Evolutionary conservation across 2,888 invertebrate genomes (phyloP).

Genomic region (Euzophera pinguis): DNA sequence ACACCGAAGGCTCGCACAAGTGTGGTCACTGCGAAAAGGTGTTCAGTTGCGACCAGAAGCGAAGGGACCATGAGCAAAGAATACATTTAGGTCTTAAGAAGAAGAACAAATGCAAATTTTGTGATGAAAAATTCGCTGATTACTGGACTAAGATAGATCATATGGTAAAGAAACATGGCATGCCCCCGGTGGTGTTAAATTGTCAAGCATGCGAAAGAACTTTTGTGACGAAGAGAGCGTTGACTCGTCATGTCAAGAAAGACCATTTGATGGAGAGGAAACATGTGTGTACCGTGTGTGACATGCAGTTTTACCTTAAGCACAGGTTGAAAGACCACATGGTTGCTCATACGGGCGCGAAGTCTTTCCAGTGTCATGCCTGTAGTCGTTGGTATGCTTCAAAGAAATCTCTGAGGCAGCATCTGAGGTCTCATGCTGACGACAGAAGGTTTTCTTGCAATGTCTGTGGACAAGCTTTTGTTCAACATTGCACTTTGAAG

Average conservation of each 20-base stretch:
- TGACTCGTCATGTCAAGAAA: slow-evolving; percentile 44
- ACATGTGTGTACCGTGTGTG: slow-evolving; percentile 41
- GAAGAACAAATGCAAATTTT: slow-evolving; percentile 42
- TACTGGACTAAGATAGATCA: slow-evolving; percentile 44
- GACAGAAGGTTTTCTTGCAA: slow-evolving; percentile 23
- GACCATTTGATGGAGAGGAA: slow-evolving; percentile 49
- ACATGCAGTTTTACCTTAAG: slow-evolving; percentile 47
- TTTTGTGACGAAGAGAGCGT: slow-evolving; percentile 39
- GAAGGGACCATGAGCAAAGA: slow-evolving; percentile 33
- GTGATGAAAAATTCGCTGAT: slow-evolving; percentile 43
- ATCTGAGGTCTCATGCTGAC: slow-evolving; percentile 38
- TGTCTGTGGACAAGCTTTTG: slow-evolving; percentile 28
- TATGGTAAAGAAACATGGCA: slow-evolving; percentile 37
- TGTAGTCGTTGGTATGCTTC: slow-evolving; percentile 46
- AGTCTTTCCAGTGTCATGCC: slow-evolving; percentile 45
- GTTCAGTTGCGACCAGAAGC: slow-evolving; percentile 42
- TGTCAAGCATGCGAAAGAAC: slow-evolving; percentile 48
- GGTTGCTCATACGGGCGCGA: slow-evolving; percentile 46
- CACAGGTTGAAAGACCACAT: slow-evolving; percentile 43
- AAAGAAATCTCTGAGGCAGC: slow-evolving; percentile 49
- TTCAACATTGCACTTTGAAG: slow-evolving; percentile 46
- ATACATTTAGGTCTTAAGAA: slow-evolving; percentile 36
- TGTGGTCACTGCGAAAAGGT: slow-evolving; percentile 61
- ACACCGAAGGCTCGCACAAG: slow-evolving; percentile 43
- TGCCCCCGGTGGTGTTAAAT: slow-evolving; percentile 34